Evolutionary conservation across 1,140 invertebrate species (phyloP), one percentile per base, ranked within the genome.

Genomic region (Dendroctonus ponderosae): DNA sequence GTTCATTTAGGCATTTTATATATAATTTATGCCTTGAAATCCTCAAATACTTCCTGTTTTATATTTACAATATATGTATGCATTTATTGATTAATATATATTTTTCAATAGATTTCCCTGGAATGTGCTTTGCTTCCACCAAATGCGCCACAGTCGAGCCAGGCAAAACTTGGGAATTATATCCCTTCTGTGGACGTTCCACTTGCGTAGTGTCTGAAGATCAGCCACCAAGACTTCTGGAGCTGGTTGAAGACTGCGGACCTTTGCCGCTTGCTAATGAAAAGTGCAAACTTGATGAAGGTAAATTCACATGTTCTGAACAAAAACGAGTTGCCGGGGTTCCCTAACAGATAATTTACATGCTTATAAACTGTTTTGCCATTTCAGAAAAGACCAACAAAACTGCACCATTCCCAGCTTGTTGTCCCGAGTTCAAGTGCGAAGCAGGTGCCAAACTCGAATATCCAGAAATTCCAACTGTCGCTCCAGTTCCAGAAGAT

Each of bases 41-140:
- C 3, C 26, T 26, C 26, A 26, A 26, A 26, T 26, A 2, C 26
- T 26, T 2, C 26, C 26, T 26, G 26, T 26, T 26, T 26, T 26
- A 26, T 26, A 26, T 26, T 26, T 26, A 26, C 26, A 26, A 26
- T 26, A 26, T 26, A 26, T 26, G 26, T 26, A 26, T 26, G 26
- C 3, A 26, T 26, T 26, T 26, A 46, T 1, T 46, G 43, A 9
- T 46, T 46, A 46, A 12, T 11, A 46, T n/a, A 52, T 52, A 2
- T 14, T 53, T 58, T 68, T 53, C 40, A 67, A 41, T 80, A 94
- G 91, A 94, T 81, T 94, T 94, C 83, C 91, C 92, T 49, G 90
- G 89, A 7, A 85, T 92, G 82, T 94, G 92, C 75, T 94, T 94
- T 79, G 91, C 91, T 0, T 93, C 91, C 0, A 94, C 92, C n/a